Evolutionary conservation across 2,113 vertebrate genomes (phyloP), one percentile per base, ranked within the genome.

Genomic region (Pelmatolapia mariae): DNA sequence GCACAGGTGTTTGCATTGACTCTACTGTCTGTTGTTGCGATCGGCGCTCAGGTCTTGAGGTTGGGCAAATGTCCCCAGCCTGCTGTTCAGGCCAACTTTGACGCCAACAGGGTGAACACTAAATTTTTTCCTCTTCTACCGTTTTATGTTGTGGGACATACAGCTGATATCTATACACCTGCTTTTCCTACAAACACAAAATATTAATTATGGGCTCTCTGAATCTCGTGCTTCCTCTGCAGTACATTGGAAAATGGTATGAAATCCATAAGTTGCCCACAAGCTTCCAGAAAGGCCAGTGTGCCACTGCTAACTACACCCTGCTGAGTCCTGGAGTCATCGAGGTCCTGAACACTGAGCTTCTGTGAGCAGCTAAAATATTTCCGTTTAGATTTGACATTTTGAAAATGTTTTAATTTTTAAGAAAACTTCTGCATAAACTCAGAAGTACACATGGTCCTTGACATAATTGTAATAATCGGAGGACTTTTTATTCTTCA

Each of bases 241-340:
- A 97, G 97, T 98, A 97, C 87, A 50, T 97, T 50, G 97, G 97
- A 78, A 96, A 92, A 86, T 98, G 97, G 97, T 97, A 97, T 0
- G 97, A 97, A 96, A 97, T 98, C 81, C 90, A 96, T 92, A 98
- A 97, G 92, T 95, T 97, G 83, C 96, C 97, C 1, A 92, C 88
- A 8, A 78, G 18, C 73, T 98, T 97, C 13, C 97, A 98, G 94
- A 96, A 94, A 68, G 97, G 97, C 85, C 93, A 94, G 40, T 98
- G 97, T 80, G 56, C 93, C 94, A 97, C 96, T 54, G 97, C 96
- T 87, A 96, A 96, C 86, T 98, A 98, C 89, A 95, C 95, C 0
- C 52, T 93, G 89, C 95, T 92, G 91, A 96, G 96, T 81, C 97
- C 96, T 0, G 96, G 96, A 82, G 97, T 97, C 15, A 91, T 97